Conservation (phyloP, 2,888 invertebrate species). For the Tipula vernalis region DNA sequence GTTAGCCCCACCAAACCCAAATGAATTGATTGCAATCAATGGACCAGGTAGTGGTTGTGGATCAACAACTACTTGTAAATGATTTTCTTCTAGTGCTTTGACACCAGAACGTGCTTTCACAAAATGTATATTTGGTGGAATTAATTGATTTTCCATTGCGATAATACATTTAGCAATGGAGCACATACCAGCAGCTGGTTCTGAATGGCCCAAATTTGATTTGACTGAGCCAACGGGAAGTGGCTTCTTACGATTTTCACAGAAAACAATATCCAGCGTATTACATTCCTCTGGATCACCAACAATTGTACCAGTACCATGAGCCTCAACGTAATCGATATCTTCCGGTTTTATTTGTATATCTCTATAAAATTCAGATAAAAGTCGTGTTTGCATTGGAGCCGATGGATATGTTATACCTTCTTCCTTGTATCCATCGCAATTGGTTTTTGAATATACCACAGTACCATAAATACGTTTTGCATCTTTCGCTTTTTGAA, state of each 20-base stretch:
- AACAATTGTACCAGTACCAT: slow-evolving; percentile 68
- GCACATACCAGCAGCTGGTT: slow-evolving; percentile 73
- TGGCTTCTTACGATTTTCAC: slow-evolving; percentile 58
- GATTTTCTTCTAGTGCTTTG: slow-evolving; percentile 45
- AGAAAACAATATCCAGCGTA: slow-evolving; percentile 69
- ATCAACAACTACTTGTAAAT: slow-evolving; percentile 60
- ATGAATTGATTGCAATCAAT: slow-evolving; percentile 74
- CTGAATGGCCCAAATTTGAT: slow-evolving; percentile 88
- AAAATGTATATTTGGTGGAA: slow-evolving; percentile 82
- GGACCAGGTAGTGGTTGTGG: slow-evolving; percentile 58
- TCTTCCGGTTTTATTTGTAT: slow-evolving; percentile 54
- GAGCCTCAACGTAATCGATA: slow-evolving; percentile 76
- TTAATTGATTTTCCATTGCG: slow-evolving; percentile 63
- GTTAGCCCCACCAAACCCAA: slow-evolving; percentile 89
- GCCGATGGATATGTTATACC: slow-evolving; percentile 58
- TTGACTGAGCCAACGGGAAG: slow-evolving; percentile 82
- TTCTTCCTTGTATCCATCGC: slow-evolving; percentile 63
- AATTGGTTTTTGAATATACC: slow-evolving; percentile 67
- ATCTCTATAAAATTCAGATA: slow-evolving; percentile 53
- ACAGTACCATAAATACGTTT: slow-evolving; percentile 55
- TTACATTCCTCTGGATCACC: slow-evolving; percentile 88
- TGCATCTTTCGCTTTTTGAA: slow-evolving; percentile 59
- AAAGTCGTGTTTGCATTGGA: slow-evolving; percentile 45
- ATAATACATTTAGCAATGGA: slow-evolving; percentile 70
- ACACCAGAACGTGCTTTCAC: slow-evolving; percentile 47